These are phyloP conservation scores for Clavelina lepadiformis DNA, from an alignment of 23 tunicate species.

Conservation along the genomic window DNA sequence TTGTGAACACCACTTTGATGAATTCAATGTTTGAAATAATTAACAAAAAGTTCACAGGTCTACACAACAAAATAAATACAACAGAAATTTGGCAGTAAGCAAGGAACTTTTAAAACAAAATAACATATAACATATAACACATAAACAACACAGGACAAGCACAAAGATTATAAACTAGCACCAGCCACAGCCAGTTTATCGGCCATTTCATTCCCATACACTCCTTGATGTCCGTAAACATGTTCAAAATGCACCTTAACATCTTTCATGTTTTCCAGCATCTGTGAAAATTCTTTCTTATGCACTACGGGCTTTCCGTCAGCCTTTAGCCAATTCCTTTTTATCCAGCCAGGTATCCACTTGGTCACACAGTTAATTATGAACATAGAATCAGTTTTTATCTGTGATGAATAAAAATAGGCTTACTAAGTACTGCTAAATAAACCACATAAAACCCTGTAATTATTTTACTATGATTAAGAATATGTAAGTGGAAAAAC, in stretches of 20 bases:
- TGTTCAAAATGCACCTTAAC: slow-evolving; percentile 76
- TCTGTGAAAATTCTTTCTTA: slow-evolving; percentile 46
- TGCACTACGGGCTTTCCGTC: slow-evolving; percentile 87
- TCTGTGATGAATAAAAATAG: slow-evolving; percentile 5
- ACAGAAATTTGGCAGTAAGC: no score
- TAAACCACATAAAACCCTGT: no score
- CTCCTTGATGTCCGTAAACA: slow-evolving; percentile 66
- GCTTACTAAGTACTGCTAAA: background rate
- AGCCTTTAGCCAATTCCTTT: slow-evolving; percentile 55
- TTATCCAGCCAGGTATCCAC: slow-evolving; percentile 68
- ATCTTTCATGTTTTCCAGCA: slow-evolving; percentile 52
- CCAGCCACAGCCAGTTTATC: slow-evolving; percentile 85
- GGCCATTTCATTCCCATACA: slow-evolving; percentile 88
- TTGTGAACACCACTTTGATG: no score
- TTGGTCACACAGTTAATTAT: slow-evolving; percentile 70
- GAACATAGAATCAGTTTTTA: slow-evolving; percentile 82
- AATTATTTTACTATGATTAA: no score
- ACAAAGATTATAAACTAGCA: slow-evolving; percentile 20
- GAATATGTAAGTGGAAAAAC: background rate
- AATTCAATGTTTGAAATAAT: no score
- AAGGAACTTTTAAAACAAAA: no score
- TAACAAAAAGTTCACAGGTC: no score
- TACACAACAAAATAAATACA: no score
- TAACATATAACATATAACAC: no score
- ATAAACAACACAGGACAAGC: no score